These are phyloP conservation scores for human (Homo sapiens) DNA, from an alignment of 2,113 vertebrate genomes.

Conservation along the genomic window GRCh38 chr4:81595501-81596000, in stretches of 20 bases:
- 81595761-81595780: slow-evolving; percentile 53
- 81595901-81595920: background rate
- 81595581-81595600: slow-evolving; percentile 66
- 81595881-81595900: background rate
- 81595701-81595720: background rate
- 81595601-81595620: slow-evolving; percentile 33
- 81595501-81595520: slow-evolving; percentile 49
- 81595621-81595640: background rate
- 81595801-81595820: background rate
- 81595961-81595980: background rate
- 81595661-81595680: background rate
- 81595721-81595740: slow-evolving; percentile 36
- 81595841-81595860: slow-evolving; percentile 20
- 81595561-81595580: slow-evolving; percentile 46
- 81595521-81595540: slow-evolving; percentile 45
- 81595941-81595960: background rate
- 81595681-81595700: background rate
- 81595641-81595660: background rate
- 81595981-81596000: background rate
- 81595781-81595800: background rate
- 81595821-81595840: slow-evolving; percentile 38
- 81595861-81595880: background rate
- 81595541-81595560: background rate
- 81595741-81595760: background rate
- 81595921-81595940: background rate